phyloP scores from a whole-genome alignment of 1,140 invertebrate genomes.

The Eufriesea mexicana region DNA sequence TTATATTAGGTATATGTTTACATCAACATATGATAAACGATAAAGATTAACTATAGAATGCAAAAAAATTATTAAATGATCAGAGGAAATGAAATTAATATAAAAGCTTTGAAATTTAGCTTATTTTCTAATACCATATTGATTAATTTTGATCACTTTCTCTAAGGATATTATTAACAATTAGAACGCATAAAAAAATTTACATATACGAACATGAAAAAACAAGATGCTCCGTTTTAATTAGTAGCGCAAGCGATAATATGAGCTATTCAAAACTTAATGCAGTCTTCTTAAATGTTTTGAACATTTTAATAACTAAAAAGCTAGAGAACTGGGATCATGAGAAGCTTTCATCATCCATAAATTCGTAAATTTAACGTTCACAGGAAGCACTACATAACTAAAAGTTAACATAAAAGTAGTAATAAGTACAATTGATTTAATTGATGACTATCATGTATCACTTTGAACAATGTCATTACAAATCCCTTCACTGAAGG shows the following conservation, averaged over 20 bases:
- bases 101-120: neutral
- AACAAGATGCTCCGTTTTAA: constrained; percentile 20
- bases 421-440: constrained; percentile 63
- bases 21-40: constrained; percentile 1
- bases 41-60: neutral
- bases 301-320: constrained; percentile 31
- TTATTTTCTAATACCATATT: constrained; percentile 8
- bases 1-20: constrained; percentile 10
- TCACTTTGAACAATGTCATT: constrained; percentile 6
- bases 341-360: constrained; percentile 37
- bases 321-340: constrained; percentile 31
- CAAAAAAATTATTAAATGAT: constrained; percentile 18
- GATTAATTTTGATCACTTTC: constrained; percentile 41
- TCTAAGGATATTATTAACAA: neutral
- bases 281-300: constrained; percentile 41
- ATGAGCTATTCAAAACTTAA: neutral
- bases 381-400: constrained; percentile 46
- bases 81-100: neutral
- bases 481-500: neutral
- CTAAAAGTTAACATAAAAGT: constrained; percentile 35
- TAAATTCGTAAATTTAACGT: constrained; percentile 25
- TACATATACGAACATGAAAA: constrained; percentile 3
- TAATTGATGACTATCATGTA: constrained; percentile 60
- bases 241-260: constrained; percentile 28
- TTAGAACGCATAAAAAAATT: neutral